Base-by-base conservation (phyloP, 1,140 invertebrate genomes). In the Cyphomyrmex costatus region DNA sequence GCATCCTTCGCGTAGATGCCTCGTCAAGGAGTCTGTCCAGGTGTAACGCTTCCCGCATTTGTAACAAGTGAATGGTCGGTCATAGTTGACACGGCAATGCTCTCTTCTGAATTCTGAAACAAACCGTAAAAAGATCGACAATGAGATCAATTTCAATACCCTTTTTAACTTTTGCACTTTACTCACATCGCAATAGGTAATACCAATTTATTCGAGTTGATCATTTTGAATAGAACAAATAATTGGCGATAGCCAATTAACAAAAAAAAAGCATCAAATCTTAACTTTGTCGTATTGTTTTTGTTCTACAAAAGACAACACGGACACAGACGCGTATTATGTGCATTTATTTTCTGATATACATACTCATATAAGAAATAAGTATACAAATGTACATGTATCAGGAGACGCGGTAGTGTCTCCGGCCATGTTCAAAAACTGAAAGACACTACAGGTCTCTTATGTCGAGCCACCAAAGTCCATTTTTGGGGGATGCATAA, bases 1-100 rank as follows among this genome's bases (percentile, higher is more conserved):
- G 92, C 96, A 97, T 91, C 96, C 96, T 73, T 97, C 96, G 24
- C 96, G 96, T 89, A 96, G 94, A 87, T 97, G 96, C 42, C 96
- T 94, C 83, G 95, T 96, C 76, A 97, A 90, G 6, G 96, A 96
- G 68, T 96, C 96, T 88, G 96, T 96, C 71, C 96, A 95, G 56
- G 96, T 95, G 91, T 97, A 97, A 84, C 94, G 95, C 87, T 96
- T 96, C 27, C 96, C 96, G 87, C 97, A 97, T 68, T 96, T 95
- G 21, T 93, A 92, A 92, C 97, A 97, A 42, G 92, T 93, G 89
- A 96, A 96, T 63, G 95, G 94, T 51, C 89, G 94, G 16, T 90
- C 85, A 77, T 90, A 90, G 76, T 92, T 92, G 8, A 93, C 92
- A 8, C 91, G 88, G 33, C 86, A 87, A 24, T 65, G 70, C n/a